Conservation (phyloP, 2,797 vertebrate species). For the Chelon labrosus region DNA sequence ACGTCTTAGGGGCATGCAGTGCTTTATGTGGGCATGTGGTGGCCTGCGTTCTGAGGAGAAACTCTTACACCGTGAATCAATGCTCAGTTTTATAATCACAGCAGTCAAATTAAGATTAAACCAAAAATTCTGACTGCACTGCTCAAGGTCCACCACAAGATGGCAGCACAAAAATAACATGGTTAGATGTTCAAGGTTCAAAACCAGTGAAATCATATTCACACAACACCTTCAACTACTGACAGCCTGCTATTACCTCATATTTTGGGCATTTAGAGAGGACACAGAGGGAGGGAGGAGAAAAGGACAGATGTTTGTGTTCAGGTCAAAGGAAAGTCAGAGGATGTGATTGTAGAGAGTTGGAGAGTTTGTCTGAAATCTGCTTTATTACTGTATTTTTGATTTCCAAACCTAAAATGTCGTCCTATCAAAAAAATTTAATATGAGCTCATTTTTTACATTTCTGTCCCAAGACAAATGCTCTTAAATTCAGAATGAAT, state of each 20-base stretch:
- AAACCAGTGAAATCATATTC: conserved; percentile 1
- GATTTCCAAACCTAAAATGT: no score
- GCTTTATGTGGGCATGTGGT: conserved; percentile 26
- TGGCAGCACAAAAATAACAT: conserved; percentile 20
- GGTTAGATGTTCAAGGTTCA: conserved; percentile 15
- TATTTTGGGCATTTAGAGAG: conserved; percentile 29
- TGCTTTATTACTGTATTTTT: neutral
- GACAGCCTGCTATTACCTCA: conserved; percentile 61
- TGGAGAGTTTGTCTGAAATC: neutral
- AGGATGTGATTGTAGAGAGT: neutral
- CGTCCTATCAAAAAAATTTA: neutral
- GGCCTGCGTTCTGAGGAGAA: conserved; percentile 24
- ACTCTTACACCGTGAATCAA: neutral
- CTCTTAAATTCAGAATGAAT: conserved; percentile 2
- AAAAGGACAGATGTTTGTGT: conserved; percentile 26
- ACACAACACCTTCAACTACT: conserved; percentile 7
- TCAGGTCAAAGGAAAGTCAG: conserved; percentile 43
- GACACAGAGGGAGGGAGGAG: conserved; percentile 18
- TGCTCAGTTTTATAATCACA: neutral
- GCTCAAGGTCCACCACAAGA: conserved; percentile 14
- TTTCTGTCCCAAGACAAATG: neutral
- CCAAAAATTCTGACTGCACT: neutral
- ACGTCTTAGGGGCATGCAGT: conserved; percentile 4
- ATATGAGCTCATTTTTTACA: neutral
- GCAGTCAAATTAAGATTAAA: neutral